Conservation (phyloP, 1,140 invertebrate species). For the Aphis gossypii region DNA sequence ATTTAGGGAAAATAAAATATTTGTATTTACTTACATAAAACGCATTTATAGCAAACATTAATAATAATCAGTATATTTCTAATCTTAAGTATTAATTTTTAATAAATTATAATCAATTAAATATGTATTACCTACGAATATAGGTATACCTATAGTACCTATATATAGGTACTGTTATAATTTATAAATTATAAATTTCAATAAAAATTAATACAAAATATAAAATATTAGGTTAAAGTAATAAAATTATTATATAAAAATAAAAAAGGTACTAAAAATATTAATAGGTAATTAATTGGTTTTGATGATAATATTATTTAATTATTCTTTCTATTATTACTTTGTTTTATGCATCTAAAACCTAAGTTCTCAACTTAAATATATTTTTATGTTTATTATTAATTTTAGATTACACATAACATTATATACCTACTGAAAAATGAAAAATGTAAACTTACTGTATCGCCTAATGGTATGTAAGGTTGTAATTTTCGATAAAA, state of each 20-base stretch:
- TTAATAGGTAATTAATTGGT: neutral
- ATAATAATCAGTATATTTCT: neutral
- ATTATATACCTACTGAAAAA: neutral
- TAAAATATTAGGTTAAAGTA: neutral
- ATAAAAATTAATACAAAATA: neutral
- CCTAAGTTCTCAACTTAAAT: neutral
- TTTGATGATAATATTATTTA: neutral
- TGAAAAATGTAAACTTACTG: conserved; percentile 36
- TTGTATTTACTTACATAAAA: neutral
- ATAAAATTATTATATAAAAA: neutral
- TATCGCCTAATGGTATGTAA: conserved; percentile 52
- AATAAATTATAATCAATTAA: neutral
- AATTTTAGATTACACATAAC: neutral
- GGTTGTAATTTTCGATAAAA: conserved; percentile 56
- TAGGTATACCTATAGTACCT: too few relatives aligned
- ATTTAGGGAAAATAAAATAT: too few relatives aligned
- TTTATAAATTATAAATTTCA: neutral
- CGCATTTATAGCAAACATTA: neutral
- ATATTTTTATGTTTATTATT: neutral
- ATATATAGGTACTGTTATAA: neutral
- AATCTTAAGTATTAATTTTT: neutral
- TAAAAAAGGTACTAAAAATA: neutral
- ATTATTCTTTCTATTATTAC: neutral
- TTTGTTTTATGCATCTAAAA: neutral
- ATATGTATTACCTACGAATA: neutral